Evolutionary conservation across 2,113 vertebrate genomes (phyloP).

Genomic region (Gambusia holbrooki): DNA sequence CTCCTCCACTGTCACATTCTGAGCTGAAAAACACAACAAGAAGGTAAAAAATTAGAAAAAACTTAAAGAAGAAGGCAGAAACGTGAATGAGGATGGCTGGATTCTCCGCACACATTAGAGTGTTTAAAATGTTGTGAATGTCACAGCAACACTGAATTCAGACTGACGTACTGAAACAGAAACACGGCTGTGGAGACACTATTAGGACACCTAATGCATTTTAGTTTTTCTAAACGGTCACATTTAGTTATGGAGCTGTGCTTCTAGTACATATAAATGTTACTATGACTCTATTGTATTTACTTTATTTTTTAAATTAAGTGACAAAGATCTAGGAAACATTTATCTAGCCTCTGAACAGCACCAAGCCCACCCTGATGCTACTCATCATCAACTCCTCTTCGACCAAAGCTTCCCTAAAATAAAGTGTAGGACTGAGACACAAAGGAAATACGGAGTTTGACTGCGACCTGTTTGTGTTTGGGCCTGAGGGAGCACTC

Average conservation of each 20-base stretch:
- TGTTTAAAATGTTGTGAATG: background rate
- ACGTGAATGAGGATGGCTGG: background rate
- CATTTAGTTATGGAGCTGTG: background rate
- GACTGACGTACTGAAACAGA: slow-evolving; percentile 2
- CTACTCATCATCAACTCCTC: background rate
- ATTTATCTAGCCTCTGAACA: background rate
- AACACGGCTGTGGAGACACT: background rate
- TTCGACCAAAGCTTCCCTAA: background rate
- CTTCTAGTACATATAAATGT: background rate
- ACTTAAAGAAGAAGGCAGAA: slow-evolving; percentile 1
- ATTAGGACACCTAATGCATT: background rate
- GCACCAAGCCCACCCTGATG: background rate
- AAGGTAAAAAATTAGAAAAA: slow-evolving; percentile 5
- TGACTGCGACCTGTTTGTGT: slow-evolving; percentile 2
- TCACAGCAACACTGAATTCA: background rate
- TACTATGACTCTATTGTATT: background rate
- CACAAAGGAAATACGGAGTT: slow-evolving; percentile 6
- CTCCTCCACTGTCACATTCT: slow-evolving; percentile 93
- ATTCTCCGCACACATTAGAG: background rate
- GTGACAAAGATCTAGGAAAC: background rate
- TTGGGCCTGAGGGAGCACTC: slow-evolving; percentile 29
- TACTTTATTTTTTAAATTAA: too few species aligned
- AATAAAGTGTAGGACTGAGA: background rate
- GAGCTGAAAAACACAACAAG: slow-evolving; percentile 80
- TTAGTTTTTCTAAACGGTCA: slow-evolving; percentile 10